A percentile compares a stretch with the other conserved stretches of the same genome.
Conservation (phyloP, 2,797 vertebrate species). For the Poecilia picta region DNA sequence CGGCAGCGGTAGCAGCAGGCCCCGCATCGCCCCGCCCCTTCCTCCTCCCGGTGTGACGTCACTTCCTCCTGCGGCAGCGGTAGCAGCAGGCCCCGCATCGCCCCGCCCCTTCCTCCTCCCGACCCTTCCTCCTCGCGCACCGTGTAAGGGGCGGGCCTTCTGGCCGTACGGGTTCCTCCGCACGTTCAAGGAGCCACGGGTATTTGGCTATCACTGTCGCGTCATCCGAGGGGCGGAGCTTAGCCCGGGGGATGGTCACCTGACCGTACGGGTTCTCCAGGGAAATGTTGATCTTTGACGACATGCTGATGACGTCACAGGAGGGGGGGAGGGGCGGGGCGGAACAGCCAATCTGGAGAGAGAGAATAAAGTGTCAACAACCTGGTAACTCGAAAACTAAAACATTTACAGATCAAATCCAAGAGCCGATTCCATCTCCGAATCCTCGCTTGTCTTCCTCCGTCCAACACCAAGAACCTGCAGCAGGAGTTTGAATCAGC, state of each 20-base stretch:
- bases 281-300: conserved; percentile 66
- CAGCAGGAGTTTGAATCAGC: too few species aligned
- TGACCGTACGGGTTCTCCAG: conserved; percentile 86
- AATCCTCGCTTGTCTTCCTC: too few species aligned
- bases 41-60: too few species aligned
- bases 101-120: conserved; percentile 44
- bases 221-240: conserved; percentile 70
- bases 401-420: too few species aligned
- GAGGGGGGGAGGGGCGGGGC: conserved; percentile 1
- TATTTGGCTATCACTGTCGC: conserved; percentile 79
- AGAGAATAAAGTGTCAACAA: too few species aligned
- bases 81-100: conserved; percentile 75
- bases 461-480: too few species aligned
- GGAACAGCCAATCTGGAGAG: conserved; percentile 5
- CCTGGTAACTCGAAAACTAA: too few species aligned
- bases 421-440: too few species aligned
- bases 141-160: conserved; percentile 52
- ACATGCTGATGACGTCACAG: conserved; percentile 41
- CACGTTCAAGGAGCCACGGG: too few species aligned
- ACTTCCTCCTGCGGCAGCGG: conserved; percentile 74
- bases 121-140: conserved; percentile 67
- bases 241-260: conserved; percentile 85
- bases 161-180: conserved; percentile 35
- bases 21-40: too few species aligned
- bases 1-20: too few species aligned